Evolutionary conservation across 2,888 invertebrate genomes (phyloP).

Genomic region (Gandaritis pyraliata): DNA sequence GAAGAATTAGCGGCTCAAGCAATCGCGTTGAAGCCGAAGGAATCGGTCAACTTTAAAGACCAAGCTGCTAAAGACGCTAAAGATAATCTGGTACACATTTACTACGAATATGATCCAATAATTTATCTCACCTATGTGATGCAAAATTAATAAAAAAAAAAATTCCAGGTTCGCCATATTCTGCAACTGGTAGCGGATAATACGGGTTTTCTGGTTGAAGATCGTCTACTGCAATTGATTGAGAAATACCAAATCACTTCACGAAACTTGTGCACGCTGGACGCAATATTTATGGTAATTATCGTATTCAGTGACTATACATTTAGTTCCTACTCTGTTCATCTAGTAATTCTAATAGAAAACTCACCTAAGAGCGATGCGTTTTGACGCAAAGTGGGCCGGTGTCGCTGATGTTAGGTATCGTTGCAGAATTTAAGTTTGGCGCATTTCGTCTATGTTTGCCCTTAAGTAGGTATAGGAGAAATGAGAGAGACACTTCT

Average conservation of each 20-base stretch:
- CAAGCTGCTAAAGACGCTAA: conserved; percentile 50
- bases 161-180: conserved; percentile 83
- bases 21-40: conserved; percentile 23
- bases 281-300: conserved; percentile 89
- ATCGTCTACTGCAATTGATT: conserved; percentile 86
- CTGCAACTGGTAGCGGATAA: conserved; percentile 88
- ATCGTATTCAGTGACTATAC: not conserved
- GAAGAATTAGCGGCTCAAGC: conserved; percentile 15
- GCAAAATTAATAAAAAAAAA: not conserved
- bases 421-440: no score
- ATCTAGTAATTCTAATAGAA: no score
- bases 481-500: no score
- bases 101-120: not conserved
- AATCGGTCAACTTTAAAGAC: conserved; percentile 42
- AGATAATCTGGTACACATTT: conserved; percentile 54
- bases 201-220: conserved; percentile 90
- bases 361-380: no score
- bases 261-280: conserved; percentile 88
- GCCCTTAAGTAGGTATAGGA: no score
- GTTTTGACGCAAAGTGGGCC: no score
- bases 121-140: not conserved
- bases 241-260: conserved; percentile 86
- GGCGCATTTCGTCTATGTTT: no score
- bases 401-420: no score
- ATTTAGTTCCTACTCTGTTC: not conserved